A percentile compares a stretch with the other conserved stretches of the same genome.
phyloP scores from a whole-genome alignment of 2,797 vertebrate species.

The Petrocephalus schoutedeni region DNA sequence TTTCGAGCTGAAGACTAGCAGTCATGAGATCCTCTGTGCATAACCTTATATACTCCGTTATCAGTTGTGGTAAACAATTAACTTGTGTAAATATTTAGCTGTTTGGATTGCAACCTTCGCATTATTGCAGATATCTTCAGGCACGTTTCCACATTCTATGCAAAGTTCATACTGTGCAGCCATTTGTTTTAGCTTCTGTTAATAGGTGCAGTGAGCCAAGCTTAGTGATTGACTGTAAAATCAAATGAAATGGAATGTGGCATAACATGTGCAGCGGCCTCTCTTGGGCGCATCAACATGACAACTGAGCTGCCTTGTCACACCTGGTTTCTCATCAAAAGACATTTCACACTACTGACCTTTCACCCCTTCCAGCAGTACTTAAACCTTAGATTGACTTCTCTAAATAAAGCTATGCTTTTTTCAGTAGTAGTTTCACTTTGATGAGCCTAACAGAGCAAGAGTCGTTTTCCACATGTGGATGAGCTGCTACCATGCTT shows the following conservation, averaged over 20 bases:
- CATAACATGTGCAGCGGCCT: background rate
- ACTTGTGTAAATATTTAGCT: background rate
- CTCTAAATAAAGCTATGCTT: background rate
- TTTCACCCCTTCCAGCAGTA: background rate
- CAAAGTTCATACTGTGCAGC: background rate
- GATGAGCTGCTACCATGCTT: background rate
- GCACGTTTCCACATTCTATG: background rate
- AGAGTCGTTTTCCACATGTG: background rate
- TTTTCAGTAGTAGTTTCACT: background rate
- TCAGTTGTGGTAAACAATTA: conserved; percentile 5
- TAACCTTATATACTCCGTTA: background rate
- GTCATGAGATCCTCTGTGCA: background rate
- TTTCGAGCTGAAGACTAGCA: background rate
- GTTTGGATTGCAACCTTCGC: background rate
- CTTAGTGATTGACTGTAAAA: background rate
- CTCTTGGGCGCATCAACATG: background rate
- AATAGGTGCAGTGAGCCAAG: background rate
- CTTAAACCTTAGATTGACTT: background rate
- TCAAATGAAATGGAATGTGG: background rate
- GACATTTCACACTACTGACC: background rate
- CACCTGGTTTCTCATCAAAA: background rate
- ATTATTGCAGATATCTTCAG: background rate
- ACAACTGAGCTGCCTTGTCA: background rate
- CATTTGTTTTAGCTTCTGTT: background rate
- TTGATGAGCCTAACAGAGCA: background rate